These are phyloP conservation scores for Tribolium castaneum DNA, from an alignment of 1,140 invertebrate species.

Conservation along the genomic window DNA sequence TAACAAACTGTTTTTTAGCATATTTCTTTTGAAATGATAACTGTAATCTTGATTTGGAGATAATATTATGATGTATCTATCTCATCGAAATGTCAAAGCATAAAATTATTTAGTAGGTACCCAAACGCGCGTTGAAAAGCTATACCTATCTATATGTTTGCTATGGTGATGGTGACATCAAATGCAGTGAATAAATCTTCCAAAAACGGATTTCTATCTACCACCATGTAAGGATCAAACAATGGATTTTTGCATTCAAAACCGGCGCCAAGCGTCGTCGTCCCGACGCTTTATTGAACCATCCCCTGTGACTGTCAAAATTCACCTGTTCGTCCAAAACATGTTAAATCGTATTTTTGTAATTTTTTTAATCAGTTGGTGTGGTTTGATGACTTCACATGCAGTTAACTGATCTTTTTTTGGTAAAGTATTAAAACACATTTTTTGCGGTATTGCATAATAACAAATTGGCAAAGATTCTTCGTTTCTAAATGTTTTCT, in stretches of 20 bases:
- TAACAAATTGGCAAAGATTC: background rate
- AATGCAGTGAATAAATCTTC: background rate
- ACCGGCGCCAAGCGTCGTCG: background rate
- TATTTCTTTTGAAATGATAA: too few species aligned
- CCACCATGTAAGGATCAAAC: background rate
- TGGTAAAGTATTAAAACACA: conserved; percentile 7
- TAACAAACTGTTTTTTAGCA: too few species aligned
- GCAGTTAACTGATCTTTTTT: background rate
- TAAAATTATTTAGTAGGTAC: too few species aligned
- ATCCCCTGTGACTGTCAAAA: background rate
- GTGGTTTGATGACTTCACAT: background rate
- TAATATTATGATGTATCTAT: too few species aligned
- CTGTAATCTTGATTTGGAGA: too few species aligned
- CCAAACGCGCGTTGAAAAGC: too few species aligned
- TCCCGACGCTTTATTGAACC: conserved; percentile 9
- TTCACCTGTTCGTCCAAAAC: background rate
- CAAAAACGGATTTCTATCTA: background rate
- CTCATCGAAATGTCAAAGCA: too few species aligned
- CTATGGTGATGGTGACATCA: background rate
- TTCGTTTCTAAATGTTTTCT: too few species aligned
- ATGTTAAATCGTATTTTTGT: conserved; percentile 8
- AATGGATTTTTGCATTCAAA: background rate
- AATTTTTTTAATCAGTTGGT: conserved; percentile 13
- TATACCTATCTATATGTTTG: too few species aligned
- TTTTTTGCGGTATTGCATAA: conserved; percentile 16